Evolutionary conservation across 64 coral and sea anemone genomes (phyloP), one percentile per base, ranked within the genome.

Genomic region (Montipora capricornis): DNA sequence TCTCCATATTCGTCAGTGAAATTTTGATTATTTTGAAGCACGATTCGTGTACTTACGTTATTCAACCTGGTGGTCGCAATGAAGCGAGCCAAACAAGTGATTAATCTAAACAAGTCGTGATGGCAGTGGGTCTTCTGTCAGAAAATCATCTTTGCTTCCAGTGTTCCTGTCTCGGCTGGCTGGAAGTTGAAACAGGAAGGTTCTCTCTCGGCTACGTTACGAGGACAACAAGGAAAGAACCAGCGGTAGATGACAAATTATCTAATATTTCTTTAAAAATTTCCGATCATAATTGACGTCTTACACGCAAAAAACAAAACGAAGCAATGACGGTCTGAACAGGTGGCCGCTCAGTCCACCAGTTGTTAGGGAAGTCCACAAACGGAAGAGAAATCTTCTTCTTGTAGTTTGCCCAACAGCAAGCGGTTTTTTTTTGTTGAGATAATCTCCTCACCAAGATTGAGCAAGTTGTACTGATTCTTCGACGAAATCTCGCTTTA

Each of bases 21-120:
- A 69, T 73, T 85, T 49, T 85, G 82, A 85, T 85, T 85, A 64
- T 85, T 49, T 62, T 46, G 66, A 49, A 47, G 46, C 82, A 85
- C 82, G 66, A 68, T 85, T 66, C 62, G 64, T 51, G 68, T 16
- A 64, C 82, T 86, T 86, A 86, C 82, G 82, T 86, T 86, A 86
- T 86, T 71, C 82, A 22, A 71, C 82, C 82, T 86, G 82, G 82
- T 86, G 82, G 82, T 66, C 66, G 45, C 62, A 73, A 86, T 49
- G 66, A 86, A 86, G 61, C 60, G 5, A 84, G 19, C 11, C 16
- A 24, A 86, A 86, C 44, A 47, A 86, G 62, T 66, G 82, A 5
- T 86, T 14, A 20, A 49, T 86, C 66, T 4, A 12, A 66, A 49
- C 60, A 47, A 73, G 6, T 49, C 8, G 68, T 86, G 19, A 49